Evolutionary conservation across 2,797 vertebrate species (phyloP), one percentile per base, ranked within the genome.

Genomic region (Enteromius viviparus): DNA sequence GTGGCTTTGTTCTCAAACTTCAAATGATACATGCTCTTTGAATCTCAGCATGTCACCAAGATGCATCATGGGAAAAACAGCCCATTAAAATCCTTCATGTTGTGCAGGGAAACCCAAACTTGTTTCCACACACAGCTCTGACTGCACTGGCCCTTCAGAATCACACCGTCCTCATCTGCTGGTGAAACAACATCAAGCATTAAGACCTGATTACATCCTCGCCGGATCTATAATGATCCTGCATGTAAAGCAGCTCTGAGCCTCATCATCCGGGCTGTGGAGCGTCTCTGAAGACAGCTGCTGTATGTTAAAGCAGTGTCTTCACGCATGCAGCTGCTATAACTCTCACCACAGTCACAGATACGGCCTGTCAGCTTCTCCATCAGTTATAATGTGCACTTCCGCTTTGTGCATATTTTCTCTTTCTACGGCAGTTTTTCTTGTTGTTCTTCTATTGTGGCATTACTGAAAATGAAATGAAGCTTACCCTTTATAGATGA

Each of bases 1-100:
- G 75, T 45, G n/a, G 19, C 76, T 87, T 89, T 91, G 82, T 88
- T 88, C 87, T 83, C 62, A 29, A 75, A 78, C 85, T 85, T 88
- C 49, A 87, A 84, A 84, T 77, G 34, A 77, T 66, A 79, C 10
- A 65, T 29, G 21, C 15, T 51, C 1, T 3, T 21, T 85, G 76
- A 45, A 85, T 86, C 72, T 64, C 76, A 80, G 29, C 60, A 4
- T 29, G n/a, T 34, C 86, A 83, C 65, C 11, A 21, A 34, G 71
- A 49, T 51, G 58, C 40, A 65, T 71, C 40, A 65, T 40, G 55
- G 42, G 29, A 40, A 60, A 70, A 70, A 53, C 23, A 64, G 19
- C 14, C 58, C 42, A 49, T 47, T 74, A 64, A 81, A 81, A 55
- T 64, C 58, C 19, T 65, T 65, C 45, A 62, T 8, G 55, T 49